Evolutionary conservation across 1,140 invertebrate species (phyloP), one percentile per base, ranked within the genome.

Genomic region (Cherax destructor): DNA sequence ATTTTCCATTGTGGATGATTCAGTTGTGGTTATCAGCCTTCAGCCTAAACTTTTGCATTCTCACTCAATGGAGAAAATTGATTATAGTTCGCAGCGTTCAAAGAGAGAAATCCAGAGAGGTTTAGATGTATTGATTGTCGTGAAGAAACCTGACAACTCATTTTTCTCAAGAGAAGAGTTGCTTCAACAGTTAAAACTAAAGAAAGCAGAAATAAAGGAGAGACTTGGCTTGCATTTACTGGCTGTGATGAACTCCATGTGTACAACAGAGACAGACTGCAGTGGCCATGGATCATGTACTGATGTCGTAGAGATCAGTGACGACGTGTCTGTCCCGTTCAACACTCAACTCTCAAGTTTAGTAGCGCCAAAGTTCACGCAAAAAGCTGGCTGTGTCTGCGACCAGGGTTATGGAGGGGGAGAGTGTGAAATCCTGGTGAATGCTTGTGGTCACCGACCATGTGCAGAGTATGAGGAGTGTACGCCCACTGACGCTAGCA

Each of bases 61-160:
- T 24, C 49, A 92, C 11, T 88, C 78, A 5, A 41, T 69, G 21
- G 78, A 91, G 41, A 77, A 86, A 81, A 91, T 78, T 52, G 41
- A 72, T 77, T 86, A 87, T 11, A 76, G 41, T 21, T 95, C 97
- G 93, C 94, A 96, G 56, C 3, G 96, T 96, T 1, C 59, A 47
- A 86, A 90, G 69, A 87, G 92, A 86, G 87, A 91, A n/a, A 80
- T 86, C 21, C n/a, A 92, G 92, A 80, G 91, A 95, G 94, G 98
- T 94, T 95, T 99, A 7, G 98, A 99, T 94, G 96, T 99, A 6
- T 95, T 99, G 0, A 97, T 99, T 93, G 97, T 97, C 4, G 97
- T 99, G 0, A 95, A 96, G 59, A 97, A 96, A 93, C 16, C 94
- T 93, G 93, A 94, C 93, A 93, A 94, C 50, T 94, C 94, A 3